Base-by-base conservation (phyloP, 2,888 invertebrate species). In the Napeogenes sylphis region DNA sequence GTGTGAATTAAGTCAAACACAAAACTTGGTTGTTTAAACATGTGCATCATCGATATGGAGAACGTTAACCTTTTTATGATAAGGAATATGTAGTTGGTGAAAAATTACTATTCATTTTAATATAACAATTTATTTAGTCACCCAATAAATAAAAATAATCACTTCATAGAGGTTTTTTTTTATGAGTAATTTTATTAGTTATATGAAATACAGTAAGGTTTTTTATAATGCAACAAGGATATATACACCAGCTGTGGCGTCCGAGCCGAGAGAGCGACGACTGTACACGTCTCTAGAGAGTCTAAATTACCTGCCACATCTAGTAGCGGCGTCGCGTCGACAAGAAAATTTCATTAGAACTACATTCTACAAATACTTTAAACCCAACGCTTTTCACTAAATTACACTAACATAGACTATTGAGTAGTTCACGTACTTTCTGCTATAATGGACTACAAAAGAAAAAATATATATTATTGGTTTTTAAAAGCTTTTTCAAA, bases 281-380 rank as follows among this genome's bases (percentile, higher is more conserved):
- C 75, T 67, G 75, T 67, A 73, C 72, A 69, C 71, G 70, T 70
- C 73, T 75, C 75, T 76, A 73, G 74, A 77, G 75, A 79, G 78
- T 74, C 21, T 21, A 21, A 21, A 79, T 82, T 78, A 79, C 78
- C 73, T 72, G 73, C 66, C 65, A 69, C 65, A 67, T 68, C 69
- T 71, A 73, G 66, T 73, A 70, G 67, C 62, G 69, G 42, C 8
- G 42, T 10, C 71, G 71, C 74, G 51, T 21, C 75, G 75, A 77
- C 76, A 72, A 71, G 76, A 74, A 78, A 77, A 77, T 78, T 77
- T 77, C 74, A 79, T 80, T 80, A 78, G 73, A 73, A 73, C 71
- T 75, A 72, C 75, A 74, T 74, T 76, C 73, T 74, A 68, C 68
- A 67, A 59, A 46, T 38, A 56, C 56, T 58, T 55, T 55, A 61